A percentile compares a stretch with the other conserved stretches of the same genome.
Conservation (phyloP, 2,113 vertebrate genomes). For the Brevimyrus niger region DNA sequence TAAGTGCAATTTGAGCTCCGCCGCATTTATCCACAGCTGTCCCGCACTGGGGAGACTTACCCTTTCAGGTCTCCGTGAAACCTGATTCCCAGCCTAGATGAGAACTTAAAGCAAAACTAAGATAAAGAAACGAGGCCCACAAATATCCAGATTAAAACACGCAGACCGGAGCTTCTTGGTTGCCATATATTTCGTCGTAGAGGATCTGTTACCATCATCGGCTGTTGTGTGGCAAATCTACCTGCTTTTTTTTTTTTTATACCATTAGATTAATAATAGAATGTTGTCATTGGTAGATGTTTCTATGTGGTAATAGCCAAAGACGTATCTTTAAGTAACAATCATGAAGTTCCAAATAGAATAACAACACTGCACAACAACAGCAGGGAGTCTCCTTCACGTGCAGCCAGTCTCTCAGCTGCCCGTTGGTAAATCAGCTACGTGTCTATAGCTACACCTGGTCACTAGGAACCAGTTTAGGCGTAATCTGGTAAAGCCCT, state of each 20-base stretch:
- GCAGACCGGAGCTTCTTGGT: background rate
- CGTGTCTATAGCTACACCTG: background rate
- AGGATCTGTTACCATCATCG: background rate
- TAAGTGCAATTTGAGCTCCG: constrained; percentile 25
- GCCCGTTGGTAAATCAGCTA: background rate
- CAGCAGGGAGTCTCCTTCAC: background rate
- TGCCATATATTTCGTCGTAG: constrained; percentile 4
- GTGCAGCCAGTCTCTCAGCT: background rate
- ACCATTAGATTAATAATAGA: background rate
- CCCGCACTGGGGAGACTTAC: constrained; percentile 9
- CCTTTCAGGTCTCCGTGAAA: constrained; percentile 22
- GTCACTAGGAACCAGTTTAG: background rate
- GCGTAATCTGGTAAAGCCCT: background rate
- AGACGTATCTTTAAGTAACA: background rate
- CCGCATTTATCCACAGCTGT: constrained; percentile 35
- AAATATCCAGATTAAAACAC: background rate
- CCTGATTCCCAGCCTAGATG: constrained; percentile 25
- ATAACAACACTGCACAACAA: background rate
- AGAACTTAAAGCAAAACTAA: constrained; percentile 21
- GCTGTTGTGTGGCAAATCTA: background rate
- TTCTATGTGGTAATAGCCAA: background rate
- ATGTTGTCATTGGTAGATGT: background rate
- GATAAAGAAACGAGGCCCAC: constrained; percentile 20
- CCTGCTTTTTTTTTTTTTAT: constrained; percentile 9
- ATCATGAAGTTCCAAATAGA: background rate